Evolutionary conservation across 2,797 vertebrate species (phyloP).

Genomic region (Molossus alvarezi): DNA sequence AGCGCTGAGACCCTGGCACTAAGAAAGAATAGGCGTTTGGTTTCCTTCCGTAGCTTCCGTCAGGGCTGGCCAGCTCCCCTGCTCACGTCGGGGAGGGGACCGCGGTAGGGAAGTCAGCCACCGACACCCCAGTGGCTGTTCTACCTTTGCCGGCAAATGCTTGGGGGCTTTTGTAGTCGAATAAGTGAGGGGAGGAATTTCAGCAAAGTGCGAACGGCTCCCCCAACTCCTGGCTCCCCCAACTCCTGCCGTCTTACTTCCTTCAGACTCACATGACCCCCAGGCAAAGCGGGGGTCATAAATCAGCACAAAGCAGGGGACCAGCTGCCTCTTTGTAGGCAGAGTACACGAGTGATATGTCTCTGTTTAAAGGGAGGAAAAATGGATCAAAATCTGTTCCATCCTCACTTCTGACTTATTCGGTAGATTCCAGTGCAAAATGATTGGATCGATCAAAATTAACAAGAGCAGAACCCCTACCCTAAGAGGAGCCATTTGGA

Average conservation of each 20-base stretch:
- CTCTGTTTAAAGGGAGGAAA: slow-evolving; percentile 1
- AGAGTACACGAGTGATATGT: background rate
- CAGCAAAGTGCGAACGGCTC: background rate
- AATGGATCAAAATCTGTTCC: background rate
- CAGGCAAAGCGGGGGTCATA: slow-evolving; percentile 38
- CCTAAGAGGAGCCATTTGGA: background rate
- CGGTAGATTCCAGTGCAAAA: background rate
- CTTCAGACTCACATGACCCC: background rate
- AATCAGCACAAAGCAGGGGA: slow-evolving; percentile 45
- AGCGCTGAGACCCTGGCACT: background rate
- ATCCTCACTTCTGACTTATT: slow-evolving; percentile 21
- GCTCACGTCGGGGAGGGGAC: background rate
- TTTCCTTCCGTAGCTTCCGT: background rate
- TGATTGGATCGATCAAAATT: slow-evolving; percentile 8
- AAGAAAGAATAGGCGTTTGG: background rate
- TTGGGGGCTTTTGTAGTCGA: background rate
- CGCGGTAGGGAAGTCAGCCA: background rate
- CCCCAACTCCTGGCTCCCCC: slow-evolving; percentile 30
- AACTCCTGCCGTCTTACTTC: background rate
- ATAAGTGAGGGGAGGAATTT: background rate
- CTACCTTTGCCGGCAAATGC: background rate
- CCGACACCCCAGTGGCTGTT: background rate
- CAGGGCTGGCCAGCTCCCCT: background rate
- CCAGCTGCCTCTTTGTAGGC: slow-evolving; percentile 41
- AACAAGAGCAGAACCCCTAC: background rate